Base-by-base conservation (phyloP, 2,888 invertebrate genomes). In the Tipula unca region DNA sequence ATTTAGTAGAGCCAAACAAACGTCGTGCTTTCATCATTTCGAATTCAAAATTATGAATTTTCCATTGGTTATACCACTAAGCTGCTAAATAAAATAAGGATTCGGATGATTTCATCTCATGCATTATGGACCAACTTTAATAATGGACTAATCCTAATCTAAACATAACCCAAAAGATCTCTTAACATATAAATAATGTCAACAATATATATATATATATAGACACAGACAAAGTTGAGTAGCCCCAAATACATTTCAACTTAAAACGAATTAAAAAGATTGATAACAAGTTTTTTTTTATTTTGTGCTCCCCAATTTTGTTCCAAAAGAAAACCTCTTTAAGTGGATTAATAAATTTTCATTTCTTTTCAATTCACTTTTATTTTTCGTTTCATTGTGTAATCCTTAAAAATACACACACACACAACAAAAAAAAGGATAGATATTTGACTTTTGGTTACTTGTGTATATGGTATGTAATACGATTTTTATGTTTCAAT, bases 321-420 rank as follows among this genome's bases (percentile, higher is more conserved):
- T 25, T 69, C 69, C 69, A 25, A 69, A 69, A 25, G 25, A 69
- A 69, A 69, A 69, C 69, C 69, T 69, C 69, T 69, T 69, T 69
- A 69, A 69, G 69, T 69, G 69, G 69, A 69, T 69, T 69, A 69
- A 69, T 69, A 69, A 69, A 69, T 69, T 69, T 69, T 69, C 69
- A 69, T 69, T 69, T 25, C 69, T 69, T 69, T 69, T 69, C 69
- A 69, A 69, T 69, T 69, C 69, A 69, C 69, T 69, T 69, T 69
- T 25, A 69, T 69, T 69, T n/a, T 69, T 69, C 69, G 69, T 69
- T 69, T 69, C 69, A 69, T 69, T 69, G 69, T 69, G 69, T 69
- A 69, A 69, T 69, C 69, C 25, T 69, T 69, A 69, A 69, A 69
- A 69, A 69, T 69, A 69, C 25, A 69, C 25, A 69, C 48, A 48